These are phyloP conservation scores for Sinocyclocheilus rhinocerous DNA, from an alignment of 2,113 vertebrate genomes.

Conservation along the genomic window DNA sequence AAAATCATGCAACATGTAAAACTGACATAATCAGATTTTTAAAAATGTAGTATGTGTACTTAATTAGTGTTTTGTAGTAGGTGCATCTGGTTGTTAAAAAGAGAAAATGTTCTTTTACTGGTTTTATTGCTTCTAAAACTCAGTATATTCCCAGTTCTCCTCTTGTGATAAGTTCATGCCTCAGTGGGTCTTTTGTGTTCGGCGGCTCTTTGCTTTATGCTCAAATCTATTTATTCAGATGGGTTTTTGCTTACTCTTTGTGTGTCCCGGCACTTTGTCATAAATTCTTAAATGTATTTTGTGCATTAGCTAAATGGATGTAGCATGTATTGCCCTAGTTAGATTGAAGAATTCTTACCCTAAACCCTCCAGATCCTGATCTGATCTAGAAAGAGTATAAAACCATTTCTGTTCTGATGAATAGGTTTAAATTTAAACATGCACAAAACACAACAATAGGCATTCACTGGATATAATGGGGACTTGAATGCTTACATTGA, in stretches of 20 bases:
- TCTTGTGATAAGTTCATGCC: not conserved
- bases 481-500: not conserved
- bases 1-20: not conserved
- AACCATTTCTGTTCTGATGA: conserved; percentile 58
- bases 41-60: not conserved
- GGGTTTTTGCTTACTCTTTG: conserved; percentile 38
- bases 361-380: conserved; percentile 36
- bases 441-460: not conserved
- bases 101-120: not conserved
- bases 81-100: not conserved
- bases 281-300: conserved; percentile 26
- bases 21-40: not conserved
- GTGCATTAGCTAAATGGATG: conserved; percentile 60
- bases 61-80: not conserved
- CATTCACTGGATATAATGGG: not conserved
- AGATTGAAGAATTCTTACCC: conserved; percentile 57
- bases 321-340: conserved; percentile 50
- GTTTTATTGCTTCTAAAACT: not conserved
- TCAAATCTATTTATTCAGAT: conserved; percentile 31
- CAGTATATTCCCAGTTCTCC: not conserved
- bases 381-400: conserved; percentile 55
- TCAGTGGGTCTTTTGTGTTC: not conserved
- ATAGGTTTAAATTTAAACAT: conserved; percentile 10
- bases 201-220: not conserved
- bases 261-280: conserved; percentile 30